A percentile compares a stretch with the other conserved stretches of the same genome.
Evolutionary conservation across 2,888 invertebrate genomes (phyloP).

Genomic region (Microctonus brassicae): DNA sequence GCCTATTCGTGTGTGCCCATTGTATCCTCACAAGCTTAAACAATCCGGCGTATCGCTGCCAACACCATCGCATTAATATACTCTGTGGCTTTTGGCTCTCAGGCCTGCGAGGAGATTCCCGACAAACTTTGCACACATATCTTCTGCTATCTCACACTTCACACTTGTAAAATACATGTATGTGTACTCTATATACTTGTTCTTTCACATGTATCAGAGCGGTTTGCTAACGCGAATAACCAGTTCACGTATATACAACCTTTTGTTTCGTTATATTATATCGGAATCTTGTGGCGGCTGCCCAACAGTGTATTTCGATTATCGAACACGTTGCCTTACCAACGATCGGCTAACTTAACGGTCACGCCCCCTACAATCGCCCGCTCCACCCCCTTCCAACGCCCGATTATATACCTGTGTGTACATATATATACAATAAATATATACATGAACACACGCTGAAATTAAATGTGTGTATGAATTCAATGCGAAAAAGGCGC

Average conservation of each 20-base stretch:
- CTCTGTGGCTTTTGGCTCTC: not conserved
- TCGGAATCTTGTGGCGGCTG: constrained; percentile 23
- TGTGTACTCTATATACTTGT: not conserved
- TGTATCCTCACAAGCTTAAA: not conserved
- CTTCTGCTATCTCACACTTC: not conserved
- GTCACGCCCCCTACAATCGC: constrained; percentile 65
- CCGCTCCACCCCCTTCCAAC: constrained; percentile 60
- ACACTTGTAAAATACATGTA: not conserved
- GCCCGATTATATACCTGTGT: constrained; percentile 36
- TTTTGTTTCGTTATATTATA: constrained; percentile 56
- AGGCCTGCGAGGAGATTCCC: not conserved
- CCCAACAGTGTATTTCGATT: constrained; percentile 64
- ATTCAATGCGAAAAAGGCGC: constrained; percentile 19
- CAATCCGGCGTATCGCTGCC: not conserved
- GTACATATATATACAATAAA: constrained; percentile 10
- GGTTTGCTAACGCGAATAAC: not conserved
- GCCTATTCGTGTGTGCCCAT: not conserved
- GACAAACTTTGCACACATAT: not conserved
- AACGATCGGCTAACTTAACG: constrained; percentile 67
- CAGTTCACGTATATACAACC: constrained; percentile 19
- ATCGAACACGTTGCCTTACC: constrained; percentile 55
- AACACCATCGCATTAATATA: too few species aligned
- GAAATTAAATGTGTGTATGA: not conserved
- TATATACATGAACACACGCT: constrained; percentile 36
- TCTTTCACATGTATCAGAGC: not conserved